These are phyloP conservation scores for Apaloderma vittatum DNA, from an alignment of 2,113 vertebrate species.

Conservation along the genomic window DNA sequence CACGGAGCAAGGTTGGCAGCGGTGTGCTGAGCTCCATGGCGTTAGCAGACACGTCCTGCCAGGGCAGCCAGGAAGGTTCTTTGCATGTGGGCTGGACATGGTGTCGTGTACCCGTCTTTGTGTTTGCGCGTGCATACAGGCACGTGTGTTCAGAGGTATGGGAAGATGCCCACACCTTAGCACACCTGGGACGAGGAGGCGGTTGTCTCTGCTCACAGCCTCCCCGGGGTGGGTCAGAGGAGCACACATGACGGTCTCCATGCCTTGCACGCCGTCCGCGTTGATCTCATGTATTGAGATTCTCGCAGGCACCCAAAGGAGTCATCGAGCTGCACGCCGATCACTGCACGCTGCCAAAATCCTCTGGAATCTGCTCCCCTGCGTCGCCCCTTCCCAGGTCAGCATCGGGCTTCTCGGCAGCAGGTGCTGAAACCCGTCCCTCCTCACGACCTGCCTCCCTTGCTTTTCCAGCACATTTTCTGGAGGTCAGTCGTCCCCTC, in stretches of 20 bases:
- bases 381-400: constrained; percentile 64
- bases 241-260: neutral
- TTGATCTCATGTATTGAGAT: constrained; percentile 61
- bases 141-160: rapidly evolving
- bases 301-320: constrained; percentile 65
- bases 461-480: constrained; percentile 75
- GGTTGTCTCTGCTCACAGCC: neutral
- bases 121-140: rapidly evolving
- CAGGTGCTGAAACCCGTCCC: constrained; percentile 72
- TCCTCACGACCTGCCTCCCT: constrained; percentile 12
- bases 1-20: rapidly evolving
- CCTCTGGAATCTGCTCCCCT: constrained; percentile 66
- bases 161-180: neutral
- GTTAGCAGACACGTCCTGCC: neutral
- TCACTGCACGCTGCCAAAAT: constrained; percentile 38
- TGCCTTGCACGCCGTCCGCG: neutral
- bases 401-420: constrained; percentile 43
- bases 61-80: neutral
- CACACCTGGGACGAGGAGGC: rapidly evolving
- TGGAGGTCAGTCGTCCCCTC: constrained; percentile 49
- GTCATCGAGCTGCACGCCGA: constrained; percentile 13
- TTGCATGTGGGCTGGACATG: neutral
- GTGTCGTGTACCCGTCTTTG: rapidly evolving
- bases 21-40: neutral
- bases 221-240: rapidly evolving